These are phyloP conservation scores for Psittacula cyanocephala DNA, from an alignment of 2,113 vertebrate species.

Conservation along the genomic window DNA sequence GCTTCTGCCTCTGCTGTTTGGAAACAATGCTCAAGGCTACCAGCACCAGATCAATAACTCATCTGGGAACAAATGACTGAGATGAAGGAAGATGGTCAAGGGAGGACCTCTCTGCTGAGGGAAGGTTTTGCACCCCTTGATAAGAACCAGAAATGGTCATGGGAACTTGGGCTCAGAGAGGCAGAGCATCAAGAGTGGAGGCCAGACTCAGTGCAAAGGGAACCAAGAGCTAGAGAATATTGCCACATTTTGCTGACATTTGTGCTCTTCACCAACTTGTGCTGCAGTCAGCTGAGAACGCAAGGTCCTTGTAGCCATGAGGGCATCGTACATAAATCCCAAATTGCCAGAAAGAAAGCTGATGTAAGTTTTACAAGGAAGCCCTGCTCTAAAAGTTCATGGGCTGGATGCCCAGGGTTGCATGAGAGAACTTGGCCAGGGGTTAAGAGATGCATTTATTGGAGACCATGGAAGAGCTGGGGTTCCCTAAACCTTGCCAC, in stretches of 20 bases:
- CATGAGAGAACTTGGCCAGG: not conserved
- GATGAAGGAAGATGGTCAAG: not conserved
- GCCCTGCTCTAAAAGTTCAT: not conserved
- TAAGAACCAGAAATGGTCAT: not conserved
- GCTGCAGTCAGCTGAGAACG: not conserved
- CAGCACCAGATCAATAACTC: constrained; percentile 33
- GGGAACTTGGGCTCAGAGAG: not conserved
- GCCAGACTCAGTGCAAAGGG: not conserved
- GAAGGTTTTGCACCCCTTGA: not conserved
- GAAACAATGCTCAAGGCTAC: constrained; percentile 40
- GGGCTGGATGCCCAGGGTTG: not conserved
- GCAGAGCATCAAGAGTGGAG: not conserved
- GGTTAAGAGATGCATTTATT: not conserved
- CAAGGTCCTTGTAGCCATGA: not conserved
- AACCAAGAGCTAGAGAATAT: not conserved
- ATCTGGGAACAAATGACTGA: not conserved
- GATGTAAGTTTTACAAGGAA: not conserved
- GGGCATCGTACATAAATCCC: not conserved
- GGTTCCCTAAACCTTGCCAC: not conserved
- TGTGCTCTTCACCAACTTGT: not conserved
- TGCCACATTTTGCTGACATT: not conserved
- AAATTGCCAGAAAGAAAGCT: not conserved
- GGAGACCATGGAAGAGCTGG: not conserved
- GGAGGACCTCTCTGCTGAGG: not conserved
- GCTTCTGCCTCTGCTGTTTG: constrained; percentile 12